These are phyloP conservation scores for Colletes collaris DNA, from an alignment of 2,888 invertebrate species.

Conservation along the genomic window DNA sequence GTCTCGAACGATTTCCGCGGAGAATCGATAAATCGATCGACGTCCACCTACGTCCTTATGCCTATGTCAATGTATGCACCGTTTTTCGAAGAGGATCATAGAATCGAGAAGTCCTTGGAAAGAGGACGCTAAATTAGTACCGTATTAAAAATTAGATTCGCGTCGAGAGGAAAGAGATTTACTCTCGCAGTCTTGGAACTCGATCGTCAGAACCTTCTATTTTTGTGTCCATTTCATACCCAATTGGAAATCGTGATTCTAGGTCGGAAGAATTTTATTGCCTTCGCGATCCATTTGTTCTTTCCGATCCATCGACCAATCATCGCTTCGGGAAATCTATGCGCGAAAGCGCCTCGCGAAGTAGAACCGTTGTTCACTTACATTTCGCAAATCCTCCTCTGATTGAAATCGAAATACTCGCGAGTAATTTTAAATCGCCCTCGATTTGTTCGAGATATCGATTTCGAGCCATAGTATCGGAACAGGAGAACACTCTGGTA, in stretches of 20 bases:
- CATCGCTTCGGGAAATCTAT: constrained; percentile 30
- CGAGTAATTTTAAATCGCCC: neutral
- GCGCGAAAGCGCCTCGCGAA: constrained; percentile 6
- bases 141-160: no score
- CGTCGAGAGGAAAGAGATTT: no score
- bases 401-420: neutral
- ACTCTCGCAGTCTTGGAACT: neutral
- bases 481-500: no score
- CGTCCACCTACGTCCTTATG: no score
- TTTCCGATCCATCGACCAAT: constrained; percentile 64
- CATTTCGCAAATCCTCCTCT: neutral
- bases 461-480: no score
- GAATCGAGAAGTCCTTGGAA: no score
- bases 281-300: constrained; percentile 62
- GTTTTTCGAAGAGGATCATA: no score
- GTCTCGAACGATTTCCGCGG: no score
- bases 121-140: no score
- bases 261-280: constrained; percentile 54
- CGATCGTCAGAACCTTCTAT: neutral
- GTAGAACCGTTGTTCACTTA: neutral
- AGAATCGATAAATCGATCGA: no score
- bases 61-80: no score
- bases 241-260: constrained; percentile 14
- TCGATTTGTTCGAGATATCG: no score
- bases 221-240: neutral